A percentile compares a stretch with the other conserved stretches of the same genome.
phyloP scores from a whole-genome alignment of 2,888 invertebrate species.

The Piscicola geometra region DNA sequence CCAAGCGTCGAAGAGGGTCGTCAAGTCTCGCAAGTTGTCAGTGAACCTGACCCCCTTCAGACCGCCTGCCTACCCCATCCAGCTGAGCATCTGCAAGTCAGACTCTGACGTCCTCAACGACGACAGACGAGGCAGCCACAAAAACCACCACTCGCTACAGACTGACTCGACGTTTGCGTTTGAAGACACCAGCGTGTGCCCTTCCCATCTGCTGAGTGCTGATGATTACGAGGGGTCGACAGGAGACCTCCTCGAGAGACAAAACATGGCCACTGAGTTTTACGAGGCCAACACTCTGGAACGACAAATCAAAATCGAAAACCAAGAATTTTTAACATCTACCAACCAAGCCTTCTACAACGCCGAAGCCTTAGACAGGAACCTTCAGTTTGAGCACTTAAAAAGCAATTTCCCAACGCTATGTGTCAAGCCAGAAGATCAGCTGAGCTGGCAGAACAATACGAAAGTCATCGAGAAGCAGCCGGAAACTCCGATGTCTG shows the following conservation, averaged over 20 bases:
- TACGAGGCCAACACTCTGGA: constrained; percentile 8
- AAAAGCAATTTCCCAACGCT: neutral
- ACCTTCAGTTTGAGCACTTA: neutral
- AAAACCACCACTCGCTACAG: neutral
- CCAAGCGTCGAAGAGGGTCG: neutral
- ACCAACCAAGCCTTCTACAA: neutral
- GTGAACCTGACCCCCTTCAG: constrained; percentile 11
- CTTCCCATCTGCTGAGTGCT: neutral
- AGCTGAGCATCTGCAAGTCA: constrained; percentile 20
- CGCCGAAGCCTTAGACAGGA: neutral
- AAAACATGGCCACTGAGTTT: neutral
- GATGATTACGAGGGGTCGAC: neutral
- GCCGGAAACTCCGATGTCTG: too few relatives aligned
- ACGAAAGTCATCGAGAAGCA: too few relatives aligned
- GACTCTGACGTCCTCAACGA: constrained; percentile 8
- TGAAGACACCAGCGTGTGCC: neutral
- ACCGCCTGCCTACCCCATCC: constrained; percentile 27
- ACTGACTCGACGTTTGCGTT: neutral
- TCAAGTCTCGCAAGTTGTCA: constrained; percentile 1
- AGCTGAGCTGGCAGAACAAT: neutral
- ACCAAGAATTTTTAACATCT: neutral
- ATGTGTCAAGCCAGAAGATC: neutral
- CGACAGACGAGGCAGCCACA: neutral
- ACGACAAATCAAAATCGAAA: constrained; percentile 2
- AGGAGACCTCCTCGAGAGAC: neutral